Evolutionary conservation across 1,140 invertebrate genomes (phyloP).

Genomic region (Lysiphlebus fabarum): DNA sequence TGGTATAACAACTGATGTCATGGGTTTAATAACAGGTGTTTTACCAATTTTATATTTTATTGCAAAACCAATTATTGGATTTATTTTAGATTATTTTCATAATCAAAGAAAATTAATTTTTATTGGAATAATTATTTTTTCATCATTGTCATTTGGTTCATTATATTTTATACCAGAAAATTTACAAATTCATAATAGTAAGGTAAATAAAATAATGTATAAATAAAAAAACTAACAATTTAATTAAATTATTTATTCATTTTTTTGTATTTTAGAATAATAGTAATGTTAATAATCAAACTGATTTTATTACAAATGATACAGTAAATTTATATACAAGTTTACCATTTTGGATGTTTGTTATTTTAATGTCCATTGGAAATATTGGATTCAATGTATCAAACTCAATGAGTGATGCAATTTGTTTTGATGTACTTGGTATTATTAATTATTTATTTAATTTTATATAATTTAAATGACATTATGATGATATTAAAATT

Average conservation of each 20-base stretch:
- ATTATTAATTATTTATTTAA: conserved; percentile 33
- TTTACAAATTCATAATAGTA: neutral
- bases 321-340: conserved; percentile 55
- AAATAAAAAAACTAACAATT: neutral
- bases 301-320: neutral
- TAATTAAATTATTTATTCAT: neutral
- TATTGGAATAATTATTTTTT: conserved; percentile 61
- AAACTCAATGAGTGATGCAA: conserved; percentile 75
- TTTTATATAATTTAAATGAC: too few relatives aligned
- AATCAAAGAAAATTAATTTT: conserved; percentile 67
- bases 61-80: conserved; percentile 70
- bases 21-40: conserved; percentile 69
- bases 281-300: too few relatives aligned
- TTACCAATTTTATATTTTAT: conserved; percentile 69
- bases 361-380: conserved; percentile 67
- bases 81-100: conserved; percentile 66
- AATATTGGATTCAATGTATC: conserved; percentile 73
- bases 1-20: conserved; percentile 67
- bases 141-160: conserved; percentile 61
- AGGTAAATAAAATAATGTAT: conserved; percentile 2
- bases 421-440: conserved; percentile 79
- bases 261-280: neutral
- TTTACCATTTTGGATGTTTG: conserved; percentile 68
- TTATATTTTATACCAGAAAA: conserved; percentile 63
- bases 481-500: conserved; percentile 4